Evolutionary conservation across 1,140 invertebrate species (phyloP), one percentile per base, ranked within the genome.

Genomic region (Aphelinus certus): DNA sequence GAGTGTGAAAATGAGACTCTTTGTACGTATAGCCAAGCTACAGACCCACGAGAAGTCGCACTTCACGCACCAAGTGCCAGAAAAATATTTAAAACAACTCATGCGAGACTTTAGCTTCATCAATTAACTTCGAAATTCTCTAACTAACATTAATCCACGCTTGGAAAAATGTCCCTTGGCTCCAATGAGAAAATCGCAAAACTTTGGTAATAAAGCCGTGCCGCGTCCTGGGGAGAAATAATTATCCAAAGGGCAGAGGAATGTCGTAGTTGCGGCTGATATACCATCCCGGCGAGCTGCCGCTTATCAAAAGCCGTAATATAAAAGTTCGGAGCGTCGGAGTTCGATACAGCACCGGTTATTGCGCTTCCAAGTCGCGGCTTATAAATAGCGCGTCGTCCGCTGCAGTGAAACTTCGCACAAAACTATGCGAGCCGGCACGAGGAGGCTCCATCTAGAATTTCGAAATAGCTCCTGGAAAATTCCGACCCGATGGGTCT

Each of bases 261-360:
- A 51, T 53, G 62, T 48, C 61, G 7, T 42, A 3, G n/a, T 5
- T 10, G 3, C 43, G 45, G 9, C 5, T 46, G 6, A 42, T 10
- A 73, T 51, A 62, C 9, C 46, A 45, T 49, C 42, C 43, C 26
- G 26, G 26, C 26, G 26, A 26, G 26, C 26, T 5, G 43, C 42
- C 69, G 61, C 43, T 57, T 64, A 71, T 57, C 43, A 62, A 46
- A 53, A 7, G 4, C 5, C 1, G 55, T 7, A 65, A 63, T 65
- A 72, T 65, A 71, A 71, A 63, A 71, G 61, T 71, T 71, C 2
- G 26, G 26, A 26, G n/a, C 5, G 26, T 3, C 9, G 2, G 63
- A 58, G 69, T 48, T 53, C n/a, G 60, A 71, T 62, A 62, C 58
- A 53, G 60, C 55, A 53, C 56, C n/a, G 61, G 60, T 71, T 62